These are phyloP conservation scores for Aphrophora alni DNA, from an alignment of 2,888 invertebrate genomes.

Conservation along the genomic window DNA sequence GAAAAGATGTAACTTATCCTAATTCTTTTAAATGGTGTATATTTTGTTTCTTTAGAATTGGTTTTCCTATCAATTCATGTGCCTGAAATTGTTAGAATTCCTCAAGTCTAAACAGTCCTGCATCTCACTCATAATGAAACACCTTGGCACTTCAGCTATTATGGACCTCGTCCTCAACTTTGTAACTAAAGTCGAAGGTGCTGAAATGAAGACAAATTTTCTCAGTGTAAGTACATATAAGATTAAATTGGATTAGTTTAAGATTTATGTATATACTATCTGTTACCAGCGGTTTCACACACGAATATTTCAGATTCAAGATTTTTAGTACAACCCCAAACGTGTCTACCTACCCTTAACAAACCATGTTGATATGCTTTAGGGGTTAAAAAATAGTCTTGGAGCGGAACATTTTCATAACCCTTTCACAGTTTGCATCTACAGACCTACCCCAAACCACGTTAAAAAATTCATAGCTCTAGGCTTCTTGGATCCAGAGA, in stretches of 20 bases:
- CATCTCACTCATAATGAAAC: conserved; percentile 84
- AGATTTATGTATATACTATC: conserved; percentile 17
- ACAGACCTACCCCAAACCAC: too few relatives aligned
- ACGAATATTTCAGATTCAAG: too few relatives aligned
- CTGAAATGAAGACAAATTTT: conserved; percentile 73
- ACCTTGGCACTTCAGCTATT: conserved; percentile 93
- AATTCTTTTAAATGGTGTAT: background rate
- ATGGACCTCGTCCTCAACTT: conserved; percentile 90
- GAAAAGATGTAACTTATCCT: too few relatives aligned
- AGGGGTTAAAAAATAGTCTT: too few relatives aligned
- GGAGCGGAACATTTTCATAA: too few relatives aligned
- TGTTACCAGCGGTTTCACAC: too few relatives aligned
- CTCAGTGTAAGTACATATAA: conserved; percentile 66
- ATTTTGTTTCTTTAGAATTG: conserved; percentile 69
- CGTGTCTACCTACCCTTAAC: too few relatives aligned
- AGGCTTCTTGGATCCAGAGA: too few relatives aligned
- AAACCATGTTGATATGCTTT: too few relatives aligned
- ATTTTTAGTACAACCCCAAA: background rate
- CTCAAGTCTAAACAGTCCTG: conserved; percentile 86
- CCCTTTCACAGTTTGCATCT: too few relatives aligned
- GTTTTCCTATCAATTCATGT: conserved; percentile 91
- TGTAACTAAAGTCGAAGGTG: conserved; percentile 81
- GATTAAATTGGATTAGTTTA: conserved; percentile 9
- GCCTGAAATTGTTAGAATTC: conserved; percentile 91
- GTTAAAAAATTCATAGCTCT: too few relatives aligned